These are phyloP conservation scores for Astyanax mexicanus DNA, from an alignment of 2,797 vertebrate species.

Conservation along the genomic window DNA sequence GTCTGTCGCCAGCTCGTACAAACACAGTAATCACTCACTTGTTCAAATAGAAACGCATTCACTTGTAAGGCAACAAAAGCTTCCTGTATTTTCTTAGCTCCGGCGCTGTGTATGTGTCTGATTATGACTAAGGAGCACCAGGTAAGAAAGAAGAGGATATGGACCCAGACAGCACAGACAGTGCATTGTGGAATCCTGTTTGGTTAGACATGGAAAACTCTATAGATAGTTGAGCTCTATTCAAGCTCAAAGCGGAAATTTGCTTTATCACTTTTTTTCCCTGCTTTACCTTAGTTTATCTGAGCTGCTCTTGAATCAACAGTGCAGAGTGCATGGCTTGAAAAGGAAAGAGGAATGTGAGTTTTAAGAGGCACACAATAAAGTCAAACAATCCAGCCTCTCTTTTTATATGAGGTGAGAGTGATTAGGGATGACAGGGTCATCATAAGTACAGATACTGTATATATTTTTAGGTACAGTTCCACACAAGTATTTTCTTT, in stretches of 20 bases:
- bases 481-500: constrained; percentile 34
- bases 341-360: constrained; percentile 61
- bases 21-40: constrained; percentile 76
- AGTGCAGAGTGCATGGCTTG: constrained; percentile 41
- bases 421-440: constrained; percentile 67
- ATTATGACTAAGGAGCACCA: constrained; percentile 60
- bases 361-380: constrained; percentile 33
- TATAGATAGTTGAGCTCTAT: constrained; percentile 54
- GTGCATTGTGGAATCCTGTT: constrained; percentile 55
- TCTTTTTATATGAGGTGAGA: constrained; percentile 71
- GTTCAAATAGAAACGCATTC: constrained; percentile 66
- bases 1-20: constrained; percentile 73
- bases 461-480: constrained; percentile 59
- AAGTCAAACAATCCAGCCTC: constrained; percentile 48
- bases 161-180: constrained; percentile 43
- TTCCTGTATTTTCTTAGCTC: constrained; percentile 65
- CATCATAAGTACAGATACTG: constrained; percentile 68
- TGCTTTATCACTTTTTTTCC: constrained; percentile 36
- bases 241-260: constrained; percentile 66
- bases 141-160: constrained; percentile 59
- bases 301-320: constrained; percentile 57
- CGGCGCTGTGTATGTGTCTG: constrained; percentile 48
- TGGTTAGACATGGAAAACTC: constrained; percentile 65
- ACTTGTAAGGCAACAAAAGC: constrained; percentile 62
- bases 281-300: constrained; percentile 55